Conservation (phyloP, 2,113 vertebrate species). For the Chlamydotis undulata region DNA sequence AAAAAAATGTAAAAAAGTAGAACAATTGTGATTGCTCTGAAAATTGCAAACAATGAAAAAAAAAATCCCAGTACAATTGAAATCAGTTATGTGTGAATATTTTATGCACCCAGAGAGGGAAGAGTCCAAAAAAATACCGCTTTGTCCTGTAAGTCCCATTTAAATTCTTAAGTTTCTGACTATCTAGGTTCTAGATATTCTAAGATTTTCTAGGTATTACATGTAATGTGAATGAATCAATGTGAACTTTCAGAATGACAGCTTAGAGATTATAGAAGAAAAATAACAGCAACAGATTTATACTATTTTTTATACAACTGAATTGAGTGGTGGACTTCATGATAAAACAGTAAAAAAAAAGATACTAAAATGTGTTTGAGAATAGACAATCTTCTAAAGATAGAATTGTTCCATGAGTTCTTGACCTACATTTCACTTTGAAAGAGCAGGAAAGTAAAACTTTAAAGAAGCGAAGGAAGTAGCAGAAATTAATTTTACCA, state of each 20-base stretch:
- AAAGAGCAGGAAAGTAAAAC: neutral
- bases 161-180: neutral
- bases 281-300: neutral
- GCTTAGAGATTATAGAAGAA: neutral
- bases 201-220: neutral
- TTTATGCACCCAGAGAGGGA: neutral
- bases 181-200: neutral
- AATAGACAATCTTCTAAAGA: neutral
- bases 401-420: neutral
- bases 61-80: neutral
- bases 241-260: neutral
- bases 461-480: neutral
- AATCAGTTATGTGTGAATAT: neutral
- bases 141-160: neutral
- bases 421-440: neutral
- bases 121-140: neutral
- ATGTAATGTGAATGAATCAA: neutral
- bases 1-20: neutral
- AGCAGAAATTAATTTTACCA: neutral
- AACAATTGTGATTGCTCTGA: neutral
- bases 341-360: neutral
- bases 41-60: neutral
- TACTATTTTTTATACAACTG: neutral
- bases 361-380: neutral
- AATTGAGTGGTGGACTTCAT: neutral